phyloP scores from a whole-genome alignment of 2,797 vertebrate genomes.

The Sternarchorhynchus goeldii region DNA sequence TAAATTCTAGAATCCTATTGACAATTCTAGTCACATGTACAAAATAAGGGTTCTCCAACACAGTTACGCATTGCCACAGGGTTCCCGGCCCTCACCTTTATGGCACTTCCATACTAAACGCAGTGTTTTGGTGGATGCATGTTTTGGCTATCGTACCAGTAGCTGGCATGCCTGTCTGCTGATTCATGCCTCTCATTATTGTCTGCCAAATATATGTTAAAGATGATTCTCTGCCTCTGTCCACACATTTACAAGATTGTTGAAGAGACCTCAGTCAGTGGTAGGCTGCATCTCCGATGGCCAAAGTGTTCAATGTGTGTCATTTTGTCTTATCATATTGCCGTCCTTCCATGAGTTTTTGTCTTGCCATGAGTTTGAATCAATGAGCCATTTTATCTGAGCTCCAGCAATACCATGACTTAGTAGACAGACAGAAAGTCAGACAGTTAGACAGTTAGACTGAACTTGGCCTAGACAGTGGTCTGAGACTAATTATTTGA shows the following conservation, averaged over 20 bases:
- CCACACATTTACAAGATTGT: not conserved
- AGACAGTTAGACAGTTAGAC: too few relatives aligned
- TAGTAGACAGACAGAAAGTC: not conserved
- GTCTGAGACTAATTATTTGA: not conserved
- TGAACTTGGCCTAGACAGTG: not conserved
- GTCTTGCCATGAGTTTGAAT: too few relatives aligned
- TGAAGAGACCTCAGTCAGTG: not conserved
- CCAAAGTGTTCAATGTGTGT: not conserved
- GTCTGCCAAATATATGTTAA: conserved; percentile 9
- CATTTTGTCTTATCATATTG: not conserved
- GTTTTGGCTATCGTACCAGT: not conserved
- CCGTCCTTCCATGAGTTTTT: not conserved
- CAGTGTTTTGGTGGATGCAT: not conserved
- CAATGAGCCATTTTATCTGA: not conserved
- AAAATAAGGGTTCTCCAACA: too few relatives aligned
- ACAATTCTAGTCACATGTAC: too few relatives aligned
- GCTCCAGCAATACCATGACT: not conserved
- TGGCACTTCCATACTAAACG: not conserved
- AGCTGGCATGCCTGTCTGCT: not conserved
- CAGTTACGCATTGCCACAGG: not conserved
- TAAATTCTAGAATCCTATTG: too few relatives aligned
- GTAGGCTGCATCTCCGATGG: not conserved
- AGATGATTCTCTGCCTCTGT: not conserved
- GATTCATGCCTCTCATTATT: not conserved
- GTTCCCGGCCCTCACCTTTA: not conserved